A percentile compares a stretch with the other conserved stretches of the same genome.
These are phyloP conservation scores for Entomobrya multifasciata DNA, from an alignment of 2,888 invertebrate species.

Conservation along the genomic window DNA sequence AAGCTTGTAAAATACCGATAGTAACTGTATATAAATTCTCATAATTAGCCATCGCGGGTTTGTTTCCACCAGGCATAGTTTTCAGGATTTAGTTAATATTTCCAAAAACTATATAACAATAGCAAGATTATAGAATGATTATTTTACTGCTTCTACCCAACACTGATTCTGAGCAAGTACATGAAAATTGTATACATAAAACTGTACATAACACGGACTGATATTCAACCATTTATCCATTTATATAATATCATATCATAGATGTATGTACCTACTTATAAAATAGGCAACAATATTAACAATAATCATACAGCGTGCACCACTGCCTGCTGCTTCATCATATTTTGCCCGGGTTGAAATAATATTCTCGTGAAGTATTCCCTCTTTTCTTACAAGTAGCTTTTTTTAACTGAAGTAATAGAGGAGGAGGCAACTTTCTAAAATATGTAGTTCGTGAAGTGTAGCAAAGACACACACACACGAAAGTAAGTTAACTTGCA, in stretches of 20 bases:
- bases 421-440: not conserved
- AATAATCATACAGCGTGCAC: not conserved
- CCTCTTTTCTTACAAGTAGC: not conserved
- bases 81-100: no score
- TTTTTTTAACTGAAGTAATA: constrained; percentile 5
- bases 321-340: not conserved
- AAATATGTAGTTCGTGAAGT: not conserved
- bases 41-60: no score
- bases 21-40: no score
- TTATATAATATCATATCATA: not conserved
- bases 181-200: not conserved
- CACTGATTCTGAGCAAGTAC: no score
- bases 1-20: no score
- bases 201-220: no score
- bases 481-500: constrained; percentile 40
- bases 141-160: no score
- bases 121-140: no score
- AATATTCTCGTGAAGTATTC: constrained; percentile 30
- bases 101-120: no score
- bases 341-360: constrained; percentile 6
- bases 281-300: no score
- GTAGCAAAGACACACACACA: not conserved
- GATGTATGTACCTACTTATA: no score
- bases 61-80: no score
- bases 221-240: not conserved